Evolutionary conservation across 2,888 invertebrate species (phyloP), one percentile per base, ranked within the genome.

Genomic region (Colletes collaris): DNA sequence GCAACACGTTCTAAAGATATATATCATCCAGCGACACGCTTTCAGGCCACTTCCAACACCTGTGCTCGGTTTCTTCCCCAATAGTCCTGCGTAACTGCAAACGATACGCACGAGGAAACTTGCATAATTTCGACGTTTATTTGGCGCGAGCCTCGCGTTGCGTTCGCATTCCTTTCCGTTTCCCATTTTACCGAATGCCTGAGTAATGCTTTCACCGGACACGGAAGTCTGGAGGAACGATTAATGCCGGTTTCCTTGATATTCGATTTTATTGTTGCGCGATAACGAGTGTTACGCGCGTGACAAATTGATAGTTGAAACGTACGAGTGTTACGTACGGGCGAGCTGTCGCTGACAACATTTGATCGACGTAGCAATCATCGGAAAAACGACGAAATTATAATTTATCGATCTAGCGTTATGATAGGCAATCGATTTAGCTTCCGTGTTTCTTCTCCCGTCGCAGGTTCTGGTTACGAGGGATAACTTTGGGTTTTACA

Each of bases 121-220:
- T 67, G 67, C 68, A 8, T 49, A 62, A 76, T 58, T 58, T 37
- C 53, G 56, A 46, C 37, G 35, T 37, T 4, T 16, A 62, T 35
- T 27, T 27, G 27, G 27, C 27, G 27, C 27, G 27, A 27, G 27
- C 27, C 27, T 27, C 27, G 27, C 58, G 52, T 53, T 55, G 19
- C 37, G 49, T 50, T 60, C 44, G 46, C 49, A 37, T 52, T 65
- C 46, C 55, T 35, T n/a, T 3, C 5, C n/a, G 3, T 56, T 63
- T 63, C 40, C 65, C 49, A 16, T 66, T 74, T 13, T 27, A 56
- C 10, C 10, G 19, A 50, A 35, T 27, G 49, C 27, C 44, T n/a
- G 56, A 73, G 56, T 62, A 67, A 60, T 67, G 72, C 82, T 83
- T 83, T 80, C 80, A 80, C 77, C 83, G 69, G 69, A 77, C 64